Evolutionary conservation across 2,797 vertebrate genomes (phyloP), one percentile per base, ranked within the genome.

Genomic region (Rhynchonycteris naso): DNA sequence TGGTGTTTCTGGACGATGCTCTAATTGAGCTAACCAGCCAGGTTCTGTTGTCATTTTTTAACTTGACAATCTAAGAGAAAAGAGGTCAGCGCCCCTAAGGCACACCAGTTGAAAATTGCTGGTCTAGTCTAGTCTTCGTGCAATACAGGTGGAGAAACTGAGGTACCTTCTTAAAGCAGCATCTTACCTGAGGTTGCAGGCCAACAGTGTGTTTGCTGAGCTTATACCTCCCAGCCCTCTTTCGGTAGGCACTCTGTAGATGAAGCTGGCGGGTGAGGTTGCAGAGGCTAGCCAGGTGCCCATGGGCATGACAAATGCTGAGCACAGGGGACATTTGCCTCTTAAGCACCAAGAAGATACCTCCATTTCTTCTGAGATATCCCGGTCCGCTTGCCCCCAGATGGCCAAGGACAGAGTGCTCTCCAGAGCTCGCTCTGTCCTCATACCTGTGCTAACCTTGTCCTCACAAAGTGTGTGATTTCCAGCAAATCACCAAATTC

Each of bases 201-300:
- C 30, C 7, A 28, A 35, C 15, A 13, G 43, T 0, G 0, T 3
- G 4, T 38, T 76, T 78, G 19, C 81, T 65, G n/a, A 88, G n/a
- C 56, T 22, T 5, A 7, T 10, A 5, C 13, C 30, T 16, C n/a
- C 81, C 21, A 5, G 13, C 24, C 71, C 38, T 47, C 26, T n/a
- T 0, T 8, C 58, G 26, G 22, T 14, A 28, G 61, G 28, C 0
- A 1, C 78, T 69, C 47, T 33, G 11, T 13, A 30, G 19, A 9
- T 1, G 54, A 35, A 76, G 50, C 26, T 0, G 0, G 24, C 0
- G 0, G 61, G 16, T 21, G 13, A 52, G 47, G 9, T 18, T 87
- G 66, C 43, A 4, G 22, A 16, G 38, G 58, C 43, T n/a, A 43
- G 35, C 21, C 47, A 7, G 2, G 24, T 89, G 47, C 69, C 83